phyloP scores from a whole-genome alignment of 2,888 invertebrate genomes.

The Gortyna flavago region DNA sequence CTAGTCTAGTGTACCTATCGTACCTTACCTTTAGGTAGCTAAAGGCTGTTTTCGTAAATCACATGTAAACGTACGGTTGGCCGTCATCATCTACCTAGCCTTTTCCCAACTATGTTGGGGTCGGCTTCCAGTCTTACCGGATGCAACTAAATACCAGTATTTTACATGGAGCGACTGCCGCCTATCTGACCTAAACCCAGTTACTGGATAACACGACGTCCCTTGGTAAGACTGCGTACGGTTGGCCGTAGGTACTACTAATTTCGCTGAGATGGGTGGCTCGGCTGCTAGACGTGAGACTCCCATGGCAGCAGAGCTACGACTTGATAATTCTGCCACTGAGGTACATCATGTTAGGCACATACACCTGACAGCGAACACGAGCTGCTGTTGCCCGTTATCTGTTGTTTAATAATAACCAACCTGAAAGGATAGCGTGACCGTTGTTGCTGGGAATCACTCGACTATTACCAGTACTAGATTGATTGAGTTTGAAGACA shows the following conservation, averaged over 20 bases:
- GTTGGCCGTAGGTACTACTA: neutral
- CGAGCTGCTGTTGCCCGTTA: neutral
- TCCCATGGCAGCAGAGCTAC: too few species aligned
- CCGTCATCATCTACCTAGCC: neutral
- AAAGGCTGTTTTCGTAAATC: neutral
- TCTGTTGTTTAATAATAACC: neutral
- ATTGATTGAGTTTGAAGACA: constrained; percentile 7
- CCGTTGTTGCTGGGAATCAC: neutral
- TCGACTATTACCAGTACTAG: neutral
- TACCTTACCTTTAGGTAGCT: neutral
- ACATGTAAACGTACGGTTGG: neutral
- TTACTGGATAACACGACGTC: neutral
- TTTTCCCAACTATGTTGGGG: neutral
- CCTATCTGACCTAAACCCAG: neutral
- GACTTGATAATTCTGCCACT: too few species aligned
- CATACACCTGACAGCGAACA: neutral
- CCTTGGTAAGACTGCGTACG: neutral
- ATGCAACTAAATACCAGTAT: neutral
- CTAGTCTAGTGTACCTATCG: neutral
- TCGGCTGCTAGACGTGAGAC: neutral
- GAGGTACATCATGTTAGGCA: neutral
- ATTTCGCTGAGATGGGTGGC: neutral
- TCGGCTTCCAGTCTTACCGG: too few species aligned
- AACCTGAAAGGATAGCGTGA: neutral
- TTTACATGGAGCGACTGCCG: neutral